Evolutionary conservation across 2,797 vertebrate species (phyloP), one percentile per base, ranked within the genome.

Genomic region (Mico argentatus): DNA sequence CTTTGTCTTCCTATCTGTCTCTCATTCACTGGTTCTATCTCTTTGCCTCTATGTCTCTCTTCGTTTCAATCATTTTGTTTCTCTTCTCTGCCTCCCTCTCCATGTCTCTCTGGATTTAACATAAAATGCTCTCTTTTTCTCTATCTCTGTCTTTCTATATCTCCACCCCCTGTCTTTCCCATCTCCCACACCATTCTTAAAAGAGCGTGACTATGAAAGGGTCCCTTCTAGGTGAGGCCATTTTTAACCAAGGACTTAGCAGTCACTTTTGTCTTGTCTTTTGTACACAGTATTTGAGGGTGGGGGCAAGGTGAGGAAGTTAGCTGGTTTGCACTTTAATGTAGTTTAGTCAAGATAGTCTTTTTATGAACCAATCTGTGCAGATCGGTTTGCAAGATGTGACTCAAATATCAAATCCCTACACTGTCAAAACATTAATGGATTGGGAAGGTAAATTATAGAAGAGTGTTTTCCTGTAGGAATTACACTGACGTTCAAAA

Each of bases 401-500:
- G 90, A 87, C 92, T 86, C 17, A 97, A 98, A 87, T 41, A 46
- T 88, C 48, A 79, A 97, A 2, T 44, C 72, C 91, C 3, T 2
- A 27, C 81, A 67, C 94, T 89, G 81, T 97, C 97, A 95, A 3
- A 0, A 81, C 67, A 8, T 77, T 97, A 96, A 98, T 97, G 95
- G 96, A 46, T 77, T 26, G 73, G 96, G 95, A 94, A 94, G n/a
- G 61, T 83, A 97, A 90, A 59, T 98, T 97, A 83, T 88, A 93
- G 36, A 92, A 97, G 95, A 8, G 7, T 7, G 39, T 95, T 97
- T 57, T 98, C 97, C 90, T 73, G 27, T 52, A 48, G 96, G 96
- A 97, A 96, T 97, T 89, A 50, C 44, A 52, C 93, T 97, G 97
- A 96, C 90, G 2, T 82, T 96, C 95, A 96, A 93, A 95, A 97